phyloP scores from a whole-genome alignment of 2,888 invertebrate species.

The Phyllotreta cruciferae region DNA sequence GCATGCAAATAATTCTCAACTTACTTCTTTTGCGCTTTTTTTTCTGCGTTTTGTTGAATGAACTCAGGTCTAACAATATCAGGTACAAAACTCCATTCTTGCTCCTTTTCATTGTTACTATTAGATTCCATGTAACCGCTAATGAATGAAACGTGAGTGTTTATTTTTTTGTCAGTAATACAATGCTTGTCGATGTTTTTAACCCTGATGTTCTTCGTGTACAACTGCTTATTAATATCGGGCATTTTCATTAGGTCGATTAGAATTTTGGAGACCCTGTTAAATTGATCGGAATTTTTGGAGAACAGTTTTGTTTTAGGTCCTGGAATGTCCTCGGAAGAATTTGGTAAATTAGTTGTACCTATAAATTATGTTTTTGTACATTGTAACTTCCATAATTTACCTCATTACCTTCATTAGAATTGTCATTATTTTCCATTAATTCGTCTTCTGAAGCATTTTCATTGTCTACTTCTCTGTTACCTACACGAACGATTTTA shows the following conservation, averaged over 20 bases:
- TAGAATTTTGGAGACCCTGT: slow-evolving; percentile 49
- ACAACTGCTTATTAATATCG: slow-evolving; percentile 50
- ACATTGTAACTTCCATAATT: no score
- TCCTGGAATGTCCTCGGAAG: background rate
- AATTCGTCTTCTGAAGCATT: slow-evolving; percentile 3
- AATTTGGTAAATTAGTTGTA: background rate
- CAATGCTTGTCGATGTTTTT: slow-evolving; percentile 40
- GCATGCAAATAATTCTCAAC: slow-evolving; percentile 19
- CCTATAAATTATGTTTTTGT: no score
- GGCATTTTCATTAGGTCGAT: slow-evolving; percentile 53
- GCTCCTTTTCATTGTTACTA: slow-evolving; percentile 32
- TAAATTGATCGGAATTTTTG: slow-evolving; percentile 44
- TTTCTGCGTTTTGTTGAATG: slow-evolving; percentile 6
- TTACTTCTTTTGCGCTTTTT: slow-evolving; percentile 33
- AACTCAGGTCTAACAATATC: slow-evolving; percentile 36
- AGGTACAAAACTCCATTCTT: slow-evolving; percentile 46
- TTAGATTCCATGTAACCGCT: slow-evolving; percentile 48
- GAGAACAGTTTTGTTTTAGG: slow-evolving; percentile 39
- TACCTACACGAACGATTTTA: slow-evolving; percentile 47
- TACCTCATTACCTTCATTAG: no score
- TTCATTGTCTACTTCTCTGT: slow-evolving; percentile 28
- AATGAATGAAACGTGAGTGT: slow-evolving; percentile 45
- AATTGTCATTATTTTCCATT: no score
- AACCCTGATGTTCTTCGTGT: slow-evolving; percentile 38
- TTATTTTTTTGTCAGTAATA: slow-evolving; percentile 17